Conservation (phyloP, 1,140 invertebrate genomes). For the Neuroterus valhalla region DNA sequence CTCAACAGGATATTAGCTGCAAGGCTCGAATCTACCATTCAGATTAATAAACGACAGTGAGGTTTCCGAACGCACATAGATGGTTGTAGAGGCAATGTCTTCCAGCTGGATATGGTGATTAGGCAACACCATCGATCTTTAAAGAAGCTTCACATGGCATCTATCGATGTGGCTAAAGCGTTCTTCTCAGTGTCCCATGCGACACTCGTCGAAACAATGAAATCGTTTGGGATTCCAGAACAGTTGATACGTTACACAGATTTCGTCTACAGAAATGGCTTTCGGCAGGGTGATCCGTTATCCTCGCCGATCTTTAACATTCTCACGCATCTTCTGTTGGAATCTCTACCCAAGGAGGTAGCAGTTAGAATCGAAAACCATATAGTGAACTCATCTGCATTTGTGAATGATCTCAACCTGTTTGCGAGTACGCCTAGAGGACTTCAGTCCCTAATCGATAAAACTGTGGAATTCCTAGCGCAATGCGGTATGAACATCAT, state of each 20-base stretch:
- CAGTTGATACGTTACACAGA: constrained; percentile 40
- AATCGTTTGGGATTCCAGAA: constrained; percentile 27
- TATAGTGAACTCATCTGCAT: constrained; percentile 58
- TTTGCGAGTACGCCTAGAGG: constrained; percentile 50
- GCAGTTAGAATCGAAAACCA: constrained; percentile 49
- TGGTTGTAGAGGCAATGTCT: too few relatives aligned
- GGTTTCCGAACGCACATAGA: neutral
- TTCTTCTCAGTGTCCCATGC: constrained; percentile 62
- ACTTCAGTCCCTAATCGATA: constrained; percentile 33
- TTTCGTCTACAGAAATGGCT: neutral
- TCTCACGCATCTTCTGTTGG: constrained; percentile 39
- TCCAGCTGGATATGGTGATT: constrained; percentile 40
- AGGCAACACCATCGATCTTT: constrained; percentile 22
- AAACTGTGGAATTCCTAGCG: constrained; percentile 27
- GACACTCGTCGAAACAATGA: constrained; percentile 45
- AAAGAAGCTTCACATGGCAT: constrained; percentile 37
- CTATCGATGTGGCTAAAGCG: constrained; percentile 66
- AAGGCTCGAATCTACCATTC: constrained; percentile 42
- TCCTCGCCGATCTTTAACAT: too few relatives aligned
- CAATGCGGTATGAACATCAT: neutral
- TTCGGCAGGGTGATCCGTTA: too few relatives aligned
- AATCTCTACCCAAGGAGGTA: constrained; percentile 45
- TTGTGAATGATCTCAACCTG: constrained; percentile 70
- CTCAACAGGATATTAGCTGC: constrained; percentile 62
- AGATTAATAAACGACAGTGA: constrained; percentile 39